Evolutionary conservation across 1,140 invertebrate genomes (phyloP).

Genomic region (Yoshiicerus persimilis): DNA sequence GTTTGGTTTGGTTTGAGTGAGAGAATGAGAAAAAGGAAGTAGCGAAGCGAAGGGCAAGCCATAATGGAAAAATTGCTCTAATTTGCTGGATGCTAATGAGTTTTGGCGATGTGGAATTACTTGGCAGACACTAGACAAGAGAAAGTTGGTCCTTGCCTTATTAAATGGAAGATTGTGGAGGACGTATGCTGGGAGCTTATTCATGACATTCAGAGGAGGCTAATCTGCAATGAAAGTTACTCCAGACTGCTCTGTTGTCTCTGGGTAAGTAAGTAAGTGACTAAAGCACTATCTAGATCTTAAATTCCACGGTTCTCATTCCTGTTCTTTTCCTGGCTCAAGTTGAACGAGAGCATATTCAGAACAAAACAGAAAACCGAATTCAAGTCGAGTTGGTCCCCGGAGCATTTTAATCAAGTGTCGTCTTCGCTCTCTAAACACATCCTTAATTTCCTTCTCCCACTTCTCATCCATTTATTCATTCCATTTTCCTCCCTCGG

Average conservation of each 20-base stretch:
- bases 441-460: conserved; percentile 33
- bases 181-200: conserved; percentile 5
- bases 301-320: background rate
- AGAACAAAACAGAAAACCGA: conserved; percentile 8
- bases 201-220: background rate
- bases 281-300: background rate
- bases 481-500: conserved; percentile 24
- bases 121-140: conserved; percentile 1
- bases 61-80: conserved; percentile 38
- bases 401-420: conserved; percentile 37
- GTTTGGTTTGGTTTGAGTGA: background rate
- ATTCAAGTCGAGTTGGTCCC: conserved; percentile 25
- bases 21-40: background rate
- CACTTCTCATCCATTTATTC: conserved; percentile 41
- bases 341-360: conserved; percentile 7
- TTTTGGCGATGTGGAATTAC: conserved; percentile 22
- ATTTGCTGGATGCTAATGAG: conserved; percentile 39
- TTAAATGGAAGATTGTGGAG: conserved; percentile 7
- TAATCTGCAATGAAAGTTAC: conserved; percentile 19
- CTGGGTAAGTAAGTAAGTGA: background rate
- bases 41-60: conserved; percentile 21
- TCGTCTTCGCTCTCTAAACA: conserved; percentile 37
- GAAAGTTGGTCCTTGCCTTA: conserved; percentile 11
- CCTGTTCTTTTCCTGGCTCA: background rate
- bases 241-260: background rate